Evolutionary conservation across 2,888 invertebrate species (phyloP), one percentile per base, ranked within the genome.

Genomic region (Labia minor): DNA sequence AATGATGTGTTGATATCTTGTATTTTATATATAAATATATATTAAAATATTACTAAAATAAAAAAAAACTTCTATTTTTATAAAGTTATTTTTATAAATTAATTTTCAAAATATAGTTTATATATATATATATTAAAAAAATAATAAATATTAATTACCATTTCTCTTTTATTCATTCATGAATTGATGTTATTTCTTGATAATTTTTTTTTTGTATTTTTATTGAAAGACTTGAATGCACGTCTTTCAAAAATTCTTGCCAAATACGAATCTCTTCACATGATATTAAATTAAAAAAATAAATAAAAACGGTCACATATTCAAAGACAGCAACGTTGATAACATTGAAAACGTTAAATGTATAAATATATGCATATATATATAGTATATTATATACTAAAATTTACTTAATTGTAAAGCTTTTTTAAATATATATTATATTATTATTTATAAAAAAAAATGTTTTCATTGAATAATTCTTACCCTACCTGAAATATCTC

Each of bases 391-490:
- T n/a, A n/a, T n/a, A n/a, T 49, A 49, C 16, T 49, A 49, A 49
- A 49, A 49, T 49, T 14, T 49, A 49, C 16, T 49, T 26, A 26
- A 6, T 49, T 49, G 49, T 49, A 49, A 49, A 49, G 49, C 49
- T 49, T 49, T 49, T 49, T n/a, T n/a, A 49, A 49, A 49, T n/a
- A 49, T n/a, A 49, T n/a, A n/a, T 49, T 49, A 49, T 49, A 49
- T 49, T 49, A 49, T 16, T 49, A 49, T 49, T 49, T 49, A 49
- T 49, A 49, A 49, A 49, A 49, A 49, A 2, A 10, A 49, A 8
- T 26, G 26, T 26, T 26, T 26, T 26, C n/a, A n/a, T n/a, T n/a
- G n/a, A n/a, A n/a, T n/a, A n/a, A n/a, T 26, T 26, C 26, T 26
- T 8, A 26, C 26, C 8, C n/a, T n/a, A n/a, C 26, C 26, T 26